A percentile compares a stretch with the other conserved stretches of the same genome.
Evolutionary conservation across 2,797 vertebrate genomes (phyloP).

Genomic region (Sciaenops ocellatus): DNA sequence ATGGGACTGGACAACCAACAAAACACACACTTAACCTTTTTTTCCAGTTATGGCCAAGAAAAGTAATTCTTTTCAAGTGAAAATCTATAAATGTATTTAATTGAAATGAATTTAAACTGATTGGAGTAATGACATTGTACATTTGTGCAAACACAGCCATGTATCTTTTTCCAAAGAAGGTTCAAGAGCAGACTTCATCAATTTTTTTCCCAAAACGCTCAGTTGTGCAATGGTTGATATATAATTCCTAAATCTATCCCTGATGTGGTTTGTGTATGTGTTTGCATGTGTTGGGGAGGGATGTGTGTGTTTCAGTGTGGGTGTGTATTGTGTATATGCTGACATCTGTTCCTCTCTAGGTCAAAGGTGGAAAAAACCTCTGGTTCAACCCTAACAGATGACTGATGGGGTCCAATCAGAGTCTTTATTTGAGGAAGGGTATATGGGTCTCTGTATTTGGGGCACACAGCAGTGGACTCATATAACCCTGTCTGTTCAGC

Average conservation of each 20-base stretch:
- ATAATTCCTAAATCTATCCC: constrained; percentile 1
- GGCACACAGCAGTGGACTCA: constrained; percentile 44
- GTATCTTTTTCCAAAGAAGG: not conserved
- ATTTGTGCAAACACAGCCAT: not conserved
- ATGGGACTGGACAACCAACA: not conserved
- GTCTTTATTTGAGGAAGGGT: constrained; percentile 65
- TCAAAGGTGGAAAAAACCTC: constrained; percentile 46
- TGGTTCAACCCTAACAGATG: constrained; percentile 48
- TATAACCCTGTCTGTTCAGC: constrained; percentile 43
- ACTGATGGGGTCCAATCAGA: constrained; percentile 73
- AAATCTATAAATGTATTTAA: not conserved
- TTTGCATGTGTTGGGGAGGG: too few species aligned
- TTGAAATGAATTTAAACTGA: not conserved
- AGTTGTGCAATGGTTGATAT: not conserved
- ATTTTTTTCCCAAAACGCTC: constrained; percentile 6
- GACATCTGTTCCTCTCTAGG: constrained; percentile 53
- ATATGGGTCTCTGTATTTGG: constrained; percentile 40
- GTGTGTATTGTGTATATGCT: constrained; percentile 13
- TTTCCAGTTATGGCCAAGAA: not conserved
- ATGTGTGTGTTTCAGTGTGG: not conserved
- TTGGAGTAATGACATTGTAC: not conserved
- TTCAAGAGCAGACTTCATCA: not conserved
- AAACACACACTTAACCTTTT: not conserved
- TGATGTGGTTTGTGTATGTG: constrained; percentile 4
- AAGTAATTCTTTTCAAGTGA: not conserved